Evolutionary conservation across 2,113 vertebrate species (phyloP).

Genomic region (Tautogolabrus adspersus): DNA sequence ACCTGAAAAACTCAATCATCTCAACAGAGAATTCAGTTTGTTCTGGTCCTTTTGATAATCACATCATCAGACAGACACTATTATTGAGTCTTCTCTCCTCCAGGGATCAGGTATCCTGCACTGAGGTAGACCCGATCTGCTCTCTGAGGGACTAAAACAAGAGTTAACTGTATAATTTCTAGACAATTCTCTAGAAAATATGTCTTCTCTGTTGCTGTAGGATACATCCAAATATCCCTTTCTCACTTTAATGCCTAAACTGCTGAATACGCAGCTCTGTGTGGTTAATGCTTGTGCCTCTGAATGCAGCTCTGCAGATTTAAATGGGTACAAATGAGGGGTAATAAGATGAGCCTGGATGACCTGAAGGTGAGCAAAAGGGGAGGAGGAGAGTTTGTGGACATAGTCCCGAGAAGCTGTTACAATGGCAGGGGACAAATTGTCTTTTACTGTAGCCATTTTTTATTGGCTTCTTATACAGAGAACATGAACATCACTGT

Average conservation of each 20-base stretch:
- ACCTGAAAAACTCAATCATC: background rate
- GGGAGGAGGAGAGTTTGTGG: background rate
- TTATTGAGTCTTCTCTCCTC: slow-evolving; percentile 1
- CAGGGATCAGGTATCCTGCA: background rate
- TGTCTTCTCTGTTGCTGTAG: background rate
- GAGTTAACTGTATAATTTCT: too few relatives aligned
- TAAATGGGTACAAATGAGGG: background rate
- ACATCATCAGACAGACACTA: background rate
- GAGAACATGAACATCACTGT: slow-evolving; percentile 12
- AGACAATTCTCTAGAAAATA: background rate
- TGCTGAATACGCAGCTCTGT: slow-evolving; percentile 10
- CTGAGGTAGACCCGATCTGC: background rate
- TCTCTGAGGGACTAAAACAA: background rate
- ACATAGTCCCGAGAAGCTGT: slow-evolving; percentile 5
- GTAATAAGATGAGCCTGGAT: background rate
- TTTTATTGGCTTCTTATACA: slow-evolving; percentile 6
- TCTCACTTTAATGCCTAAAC: background rate
- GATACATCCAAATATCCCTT: background rate
- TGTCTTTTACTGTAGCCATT: background rate
- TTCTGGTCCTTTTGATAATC: background rate
- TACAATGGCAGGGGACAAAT: background rate
- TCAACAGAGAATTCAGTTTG: background rate
- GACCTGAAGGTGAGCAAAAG: slow-evolving; percentile 8
- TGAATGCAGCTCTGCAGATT: slow-evolving; percentile 11
- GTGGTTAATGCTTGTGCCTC: background rate